A percentile compares a stretch with the other conserved stretches of the same genome.
These are phyloP conservation scores for Geothlypis trichas DNA, from an alignment of 2,113 vertebrate species.

Conservation along the genomic window DNA sequence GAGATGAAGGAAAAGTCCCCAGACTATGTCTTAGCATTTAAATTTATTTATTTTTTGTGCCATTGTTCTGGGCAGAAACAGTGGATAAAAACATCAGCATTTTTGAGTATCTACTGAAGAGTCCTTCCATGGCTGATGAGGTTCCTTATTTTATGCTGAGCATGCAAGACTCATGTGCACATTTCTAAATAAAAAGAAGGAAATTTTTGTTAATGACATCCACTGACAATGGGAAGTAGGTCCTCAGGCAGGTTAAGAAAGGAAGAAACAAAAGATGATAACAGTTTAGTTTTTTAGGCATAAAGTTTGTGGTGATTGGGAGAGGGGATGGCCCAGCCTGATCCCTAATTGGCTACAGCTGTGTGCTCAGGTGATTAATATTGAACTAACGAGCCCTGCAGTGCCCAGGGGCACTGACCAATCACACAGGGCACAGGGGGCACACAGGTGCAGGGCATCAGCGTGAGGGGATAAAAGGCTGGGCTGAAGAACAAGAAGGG, in stretches of 20 bases:
- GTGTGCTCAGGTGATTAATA: background rate
- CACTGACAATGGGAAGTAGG: background rate
- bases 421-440: background rate
- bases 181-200: background rate
- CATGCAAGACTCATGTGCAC: accelerated
- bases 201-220: background rate
- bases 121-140: background rate
- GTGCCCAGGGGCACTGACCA: background rate
- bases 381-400: background rate
- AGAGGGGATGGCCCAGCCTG: background rate
- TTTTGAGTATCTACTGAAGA: background rate
- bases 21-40: background rate
- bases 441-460: background rate
- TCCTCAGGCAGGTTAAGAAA: background rate
- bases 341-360: background rate
- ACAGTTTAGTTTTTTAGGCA: background rate
- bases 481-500: background rate
- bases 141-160: background rate
- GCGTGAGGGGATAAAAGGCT: background rate
- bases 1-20: background rate
- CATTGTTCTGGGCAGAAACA: background rate
- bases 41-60: background rate
- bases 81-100: background rate
- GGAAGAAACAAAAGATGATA: background rate
- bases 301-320: background rate